Evolutionary conservation across 2,888 invertebrate species (phyloP), one percentile per base, ranked within the genome.

Genomic region (Parnassius mnemosyne): DNA sequence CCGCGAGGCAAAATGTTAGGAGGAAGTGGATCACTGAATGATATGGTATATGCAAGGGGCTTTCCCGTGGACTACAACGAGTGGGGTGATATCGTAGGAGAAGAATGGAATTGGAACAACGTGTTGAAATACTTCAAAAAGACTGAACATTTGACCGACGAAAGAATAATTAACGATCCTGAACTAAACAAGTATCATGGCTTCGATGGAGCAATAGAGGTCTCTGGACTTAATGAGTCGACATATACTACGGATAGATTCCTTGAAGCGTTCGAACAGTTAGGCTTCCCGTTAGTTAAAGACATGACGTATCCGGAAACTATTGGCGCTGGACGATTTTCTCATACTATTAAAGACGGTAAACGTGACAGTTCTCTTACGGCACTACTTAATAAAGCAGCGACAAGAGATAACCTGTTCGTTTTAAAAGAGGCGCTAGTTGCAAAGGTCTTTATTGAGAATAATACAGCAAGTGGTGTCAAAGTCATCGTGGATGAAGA

Each of bases 11-110:
- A 70, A 67, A 78, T 87, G 81, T 76, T 90, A 10, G 89, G 89
- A 1, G 89, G 89, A 51, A 81, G 75, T 65, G 87, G 87, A 50
- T 84, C 87, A 41, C 68, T 87, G 61, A 88, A 87, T 64, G 84
- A 84, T 72, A 87, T 89, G 88, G 76, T 89, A 10, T 89, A 89
- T 69, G 71, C 87, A 2, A 74, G 89, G 5, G 89, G 89, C 0
- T 81, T 79, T 65, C 87, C 88, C 11, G 67, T 65, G 0, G 89
- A 90, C 71, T 90, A 85, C 70, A 71, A 85, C 7, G 84, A 85
- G 57, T 90, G 89, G 89, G 85, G 82, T 0, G 20, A 65, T 3
- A 62, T 75, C 11, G 71, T 71, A 2, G 85, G 85, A 0, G 68
- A 74, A 1, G 66, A 72, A 0, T 89, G 89, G 89, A 72, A 68